A percentile compares a stretch with the other conserved stretches of the same genome.
phyloP scores from a whole-genome alignment of 2,888 invertebrate species.

The Meteorus colon region DNA sequence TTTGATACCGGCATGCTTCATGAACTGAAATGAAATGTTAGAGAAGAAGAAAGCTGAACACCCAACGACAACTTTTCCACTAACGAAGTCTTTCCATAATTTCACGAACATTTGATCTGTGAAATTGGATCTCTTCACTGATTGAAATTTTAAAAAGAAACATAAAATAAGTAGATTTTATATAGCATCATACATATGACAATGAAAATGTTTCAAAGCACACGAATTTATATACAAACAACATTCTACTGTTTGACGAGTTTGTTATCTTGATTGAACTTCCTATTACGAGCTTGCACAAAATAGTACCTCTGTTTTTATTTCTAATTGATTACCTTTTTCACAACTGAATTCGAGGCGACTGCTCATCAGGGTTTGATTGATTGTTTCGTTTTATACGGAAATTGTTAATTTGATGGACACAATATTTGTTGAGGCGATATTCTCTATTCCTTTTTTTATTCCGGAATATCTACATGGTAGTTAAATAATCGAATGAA shows the following conservation, averaged over 20 bases:
- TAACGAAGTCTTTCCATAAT: too few relatives aligned
- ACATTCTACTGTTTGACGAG: conserved; percentile 6
- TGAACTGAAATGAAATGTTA: too few relatives aligned
- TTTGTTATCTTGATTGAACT: conserved; percentile 15
- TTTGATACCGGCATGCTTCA: background rate
- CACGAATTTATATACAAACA: conserved; percentile 23
- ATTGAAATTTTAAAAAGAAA: too few relatives aligned
- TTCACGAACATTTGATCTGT: too few relatives aligned
- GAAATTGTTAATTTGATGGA: background rate
- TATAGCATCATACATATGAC: background rate
- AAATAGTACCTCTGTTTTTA: background rate
- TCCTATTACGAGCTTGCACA: background rate
- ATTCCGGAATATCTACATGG: background rate
- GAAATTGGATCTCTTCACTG: too few relatives aligned
- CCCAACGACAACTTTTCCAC: too few relatives aligned
- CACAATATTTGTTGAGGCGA: background rate
- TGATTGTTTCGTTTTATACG: background rate
- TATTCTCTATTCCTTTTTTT: background rate
- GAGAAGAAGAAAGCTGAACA: too few relatives aligned
- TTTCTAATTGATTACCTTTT: background rate
- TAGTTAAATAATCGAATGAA: background rate
- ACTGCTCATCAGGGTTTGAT: background rate
- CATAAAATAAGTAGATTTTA: too few relatives aligned
- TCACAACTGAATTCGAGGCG: background rate
- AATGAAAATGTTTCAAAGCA: background rate